Conservation (phyloP, 2,888 invertebrate genomes). For the Strigamia crassipes region DNA sequence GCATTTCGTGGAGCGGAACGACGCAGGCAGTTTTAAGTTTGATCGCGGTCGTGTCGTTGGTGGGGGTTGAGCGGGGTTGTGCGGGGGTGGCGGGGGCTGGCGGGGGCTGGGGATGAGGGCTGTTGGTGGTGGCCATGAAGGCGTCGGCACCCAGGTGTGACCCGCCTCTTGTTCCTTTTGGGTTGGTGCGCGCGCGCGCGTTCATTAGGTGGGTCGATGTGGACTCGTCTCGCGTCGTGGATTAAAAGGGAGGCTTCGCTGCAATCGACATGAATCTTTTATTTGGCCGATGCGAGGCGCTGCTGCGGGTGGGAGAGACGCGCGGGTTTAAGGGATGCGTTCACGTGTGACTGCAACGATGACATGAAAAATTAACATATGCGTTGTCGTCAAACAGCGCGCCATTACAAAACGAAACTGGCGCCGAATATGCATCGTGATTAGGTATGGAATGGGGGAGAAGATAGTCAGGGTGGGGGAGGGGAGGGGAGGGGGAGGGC, state of each 20-base stretch:
- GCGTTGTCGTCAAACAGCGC: constrained; percentile 46
- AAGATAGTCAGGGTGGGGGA: constrained; percentile 23
- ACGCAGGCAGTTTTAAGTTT: constrained; percentile 27
- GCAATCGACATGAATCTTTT: constrained; percentile 47
- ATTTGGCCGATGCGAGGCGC: constrained; percentile 42
- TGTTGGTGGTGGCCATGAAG: constrained; percentile 39
- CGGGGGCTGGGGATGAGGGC: not conserved
- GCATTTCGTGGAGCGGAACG: constrained; percentile 38
- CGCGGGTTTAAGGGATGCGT: constrained; percentile 46
- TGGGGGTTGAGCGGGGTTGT: not conserved
- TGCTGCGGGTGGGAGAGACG: constrained; percentile 37
- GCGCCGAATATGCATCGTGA: constrained; percentile 44
- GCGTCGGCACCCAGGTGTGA: constrained; percentile 42
- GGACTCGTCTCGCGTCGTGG: constrained; percentile 42
- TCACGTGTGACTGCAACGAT: constrained; percentile 48
- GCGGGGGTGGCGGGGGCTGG: not conserved
- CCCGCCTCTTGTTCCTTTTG: constrained; percentile 42
- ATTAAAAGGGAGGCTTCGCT: constrained; percentile 46
- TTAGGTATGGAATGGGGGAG: constrained; percentile 41
- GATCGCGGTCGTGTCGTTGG: constrained; percentile 39
- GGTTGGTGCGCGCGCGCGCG: constrained; percentile 25
- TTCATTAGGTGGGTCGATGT: constrained; percentile 42
- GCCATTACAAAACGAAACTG: constrained; percentile 44
- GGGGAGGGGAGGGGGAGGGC: not conserved
- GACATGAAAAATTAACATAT: constrained; percentile 48